Evolutionary conservation across 2,113 vertebrate species (phyloP).

Genomic region (Capreolus pygargus): DNA sequence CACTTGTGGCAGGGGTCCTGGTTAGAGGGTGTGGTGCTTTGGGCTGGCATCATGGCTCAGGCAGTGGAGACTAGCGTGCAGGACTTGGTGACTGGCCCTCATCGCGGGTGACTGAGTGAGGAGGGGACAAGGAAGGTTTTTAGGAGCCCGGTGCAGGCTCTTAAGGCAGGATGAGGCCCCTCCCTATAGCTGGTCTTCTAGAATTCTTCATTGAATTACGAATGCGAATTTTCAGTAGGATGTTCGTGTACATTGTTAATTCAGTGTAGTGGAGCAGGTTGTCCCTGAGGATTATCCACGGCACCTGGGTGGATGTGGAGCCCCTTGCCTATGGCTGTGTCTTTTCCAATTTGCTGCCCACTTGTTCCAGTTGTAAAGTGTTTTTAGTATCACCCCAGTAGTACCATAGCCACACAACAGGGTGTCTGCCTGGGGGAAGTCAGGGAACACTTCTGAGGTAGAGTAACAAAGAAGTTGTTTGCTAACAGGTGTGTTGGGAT

Average conservation of each 20-base stretch:
- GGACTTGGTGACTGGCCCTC: background rate
- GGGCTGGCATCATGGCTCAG: fast-evolving
- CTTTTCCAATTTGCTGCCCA: background rate
- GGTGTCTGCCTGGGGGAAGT: background rate
- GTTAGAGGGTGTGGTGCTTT: too few species aligned
- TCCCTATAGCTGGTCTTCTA: background rate
- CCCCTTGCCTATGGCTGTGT: background rate
- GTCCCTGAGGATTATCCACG: fast-evolving
- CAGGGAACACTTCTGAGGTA: background rate
- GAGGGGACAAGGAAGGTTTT: background rate
- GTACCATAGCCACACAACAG: background rate
- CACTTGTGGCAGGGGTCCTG: background rate
- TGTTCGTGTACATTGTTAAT: fast-evolving
- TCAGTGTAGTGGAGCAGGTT: background rate
- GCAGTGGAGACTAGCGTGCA: fast-evolving
- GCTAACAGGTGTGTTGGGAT: too few species aligned
- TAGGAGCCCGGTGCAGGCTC: background rate
- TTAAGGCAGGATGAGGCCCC: background rate
- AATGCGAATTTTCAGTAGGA: background rate
- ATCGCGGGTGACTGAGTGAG: background rate
- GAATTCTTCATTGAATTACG: background rate
- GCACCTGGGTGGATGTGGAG: background rate
- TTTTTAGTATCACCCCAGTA: background rate
- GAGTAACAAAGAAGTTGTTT: too few species aligned
- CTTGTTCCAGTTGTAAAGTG: background rate